phyloP scores from a whole-genome alignment of 2,113 vertebrate genomes.

The Salvelinus alpinus region DNA sequence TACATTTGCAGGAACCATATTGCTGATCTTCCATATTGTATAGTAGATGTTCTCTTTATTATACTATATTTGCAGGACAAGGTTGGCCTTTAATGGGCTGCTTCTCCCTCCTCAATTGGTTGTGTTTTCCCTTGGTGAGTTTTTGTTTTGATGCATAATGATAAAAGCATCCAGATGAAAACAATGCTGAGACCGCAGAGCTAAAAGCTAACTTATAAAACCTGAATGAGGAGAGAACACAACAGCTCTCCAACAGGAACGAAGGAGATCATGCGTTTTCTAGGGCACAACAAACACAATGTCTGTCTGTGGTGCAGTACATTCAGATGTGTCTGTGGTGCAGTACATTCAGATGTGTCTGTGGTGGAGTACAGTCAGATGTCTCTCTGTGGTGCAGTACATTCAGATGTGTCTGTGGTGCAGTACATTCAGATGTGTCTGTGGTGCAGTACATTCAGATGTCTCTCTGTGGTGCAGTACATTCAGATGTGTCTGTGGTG shows the following conservation, averaged over 20 bases:
- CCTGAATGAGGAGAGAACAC: neutral
- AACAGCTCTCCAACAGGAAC: neutral
- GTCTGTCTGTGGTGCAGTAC: neutral
- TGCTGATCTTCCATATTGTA: too few species aligned
- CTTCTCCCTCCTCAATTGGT: too few species aligned
- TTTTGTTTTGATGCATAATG: neutral
- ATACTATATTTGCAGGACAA: neutral
- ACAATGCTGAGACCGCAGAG: neutral
- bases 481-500: too few species aligned
- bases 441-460: too few species aligned
- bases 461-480: too few species aligned
- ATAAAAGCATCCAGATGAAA: neutral
- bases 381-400: too few species aligned
- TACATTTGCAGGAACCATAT: too few species aligned
- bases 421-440: too few species aligned
- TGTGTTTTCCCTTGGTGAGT: neutral
- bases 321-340: conserved; percentile 26
- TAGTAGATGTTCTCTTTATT: too few species aligned
- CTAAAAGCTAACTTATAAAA: neutral
- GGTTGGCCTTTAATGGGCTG: neutral
- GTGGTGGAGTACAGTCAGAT: too few species aligned
- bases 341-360: too few species aligned
- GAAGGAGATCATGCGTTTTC: neutral
- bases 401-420: conserved; percentile 25
- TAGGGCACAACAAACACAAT: neutral